Percentiles rank a stretch among this genome's conserved stretches.
Conservation (phyloP, 2,113 vertebrate genomes). For the Barnardius zonarius region DNA sequence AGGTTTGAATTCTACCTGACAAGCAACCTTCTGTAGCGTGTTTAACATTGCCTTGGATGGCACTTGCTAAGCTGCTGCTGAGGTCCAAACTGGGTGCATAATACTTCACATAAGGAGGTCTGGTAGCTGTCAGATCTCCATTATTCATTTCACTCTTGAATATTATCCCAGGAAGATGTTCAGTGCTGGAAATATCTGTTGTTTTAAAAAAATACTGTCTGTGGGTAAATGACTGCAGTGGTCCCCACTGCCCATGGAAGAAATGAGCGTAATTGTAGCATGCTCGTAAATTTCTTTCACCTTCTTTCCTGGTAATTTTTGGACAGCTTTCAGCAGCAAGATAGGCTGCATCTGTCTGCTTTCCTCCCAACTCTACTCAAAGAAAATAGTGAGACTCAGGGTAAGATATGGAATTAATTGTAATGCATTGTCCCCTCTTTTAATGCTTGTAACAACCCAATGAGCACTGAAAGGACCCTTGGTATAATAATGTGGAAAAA, state of each 20-base stretch:
- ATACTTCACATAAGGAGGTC: neutral
- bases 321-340: neutral
- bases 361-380: neutral
- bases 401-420: neutral
- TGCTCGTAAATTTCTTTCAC: neutral
- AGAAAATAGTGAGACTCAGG: neutral
- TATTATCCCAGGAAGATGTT: neutral
- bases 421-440: neutral
- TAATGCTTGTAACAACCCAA: constrained; percentile 27
- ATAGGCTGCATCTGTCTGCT: neutral
- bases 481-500: constrained; percentile 43
- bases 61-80: neutral
- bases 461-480: neutral
- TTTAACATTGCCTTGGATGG: neutral
- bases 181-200: neutral
- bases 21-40: neutral
- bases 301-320: neutral
- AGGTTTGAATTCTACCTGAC: neutral
- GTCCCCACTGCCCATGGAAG: neutral
- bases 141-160: neutral
- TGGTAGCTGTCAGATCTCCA: neutral
- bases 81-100: neutral
- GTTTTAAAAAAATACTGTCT: neutral
- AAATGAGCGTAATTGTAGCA: neutral
- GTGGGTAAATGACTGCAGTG: neutral